Base-by-base conservation (phyloP, 1,140 invertebrate species). In the Doryteuthis pealeii region DNA sequence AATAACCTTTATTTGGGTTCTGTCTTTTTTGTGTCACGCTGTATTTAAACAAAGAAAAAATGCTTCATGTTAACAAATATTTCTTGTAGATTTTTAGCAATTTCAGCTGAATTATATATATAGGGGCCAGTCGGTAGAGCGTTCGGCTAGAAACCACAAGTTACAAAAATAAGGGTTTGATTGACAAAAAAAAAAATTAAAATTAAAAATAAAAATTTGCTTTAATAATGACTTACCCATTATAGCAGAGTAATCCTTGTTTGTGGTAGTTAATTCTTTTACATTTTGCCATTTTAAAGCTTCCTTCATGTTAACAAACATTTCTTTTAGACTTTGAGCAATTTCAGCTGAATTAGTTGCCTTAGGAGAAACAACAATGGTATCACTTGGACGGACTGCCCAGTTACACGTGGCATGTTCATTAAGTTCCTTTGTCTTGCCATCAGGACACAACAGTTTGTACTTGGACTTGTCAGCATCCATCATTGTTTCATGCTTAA, bases 401-500 rank as follows among this genome's bases (percentile, higher is more conserved):
- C 98, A 87, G 88, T 97, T 96, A 84, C 96, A 98, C 22, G 89
- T 87, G 70, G 89, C 86, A 84, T 94, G 97, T 14, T 95, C 91
- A 40, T 91, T 28, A 94, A 91, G 26, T 92, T 90, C 31, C 22
- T 84, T 82, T n/a, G 92, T 91, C 0, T 88, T 90, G 1, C 95
- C 96, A 87, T 97, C 95, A 0, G 94, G 92, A 86, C 96, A 98
- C 0, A 98, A 88, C 0, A 98, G 88, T 85, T 98, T 94, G 86
- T 95, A 96, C 84, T 98, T 96, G 78, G 94, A 93, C 31, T 95
- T 91, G 83, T 97, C 96, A 81, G 94, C 96, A 84, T 97, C 95
- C 26, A 91, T 90, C 0, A 96, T 93, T 0, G 95, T 95, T 0
- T 94, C 95, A 81, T 98, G 95, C 76, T 95, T 94, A 2, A 96